These are phyloP conservation scores for Agrypnus murinus DNA, from an alignment of 2,888 invertebrate species.

Conservation along the genomic window DNA sequence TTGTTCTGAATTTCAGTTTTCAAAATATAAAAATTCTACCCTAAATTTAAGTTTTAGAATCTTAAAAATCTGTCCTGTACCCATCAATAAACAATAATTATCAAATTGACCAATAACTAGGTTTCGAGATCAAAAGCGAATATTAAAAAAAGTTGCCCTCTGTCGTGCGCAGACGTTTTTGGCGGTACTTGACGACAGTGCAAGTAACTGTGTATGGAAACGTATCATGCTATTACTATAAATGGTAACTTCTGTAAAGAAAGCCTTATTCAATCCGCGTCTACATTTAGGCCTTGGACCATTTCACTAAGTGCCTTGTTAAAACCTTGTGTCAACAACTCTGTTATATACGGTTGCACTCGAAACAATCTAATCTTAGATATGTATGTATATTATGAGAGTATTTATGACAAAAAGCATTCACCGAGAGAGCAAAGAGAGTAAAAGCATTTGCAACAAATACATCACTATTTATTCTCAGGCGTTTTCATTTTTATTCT, in stretches of 20 bases:
- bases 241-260: conserved; percentile 53
- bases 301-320: conserved; percentile 50
- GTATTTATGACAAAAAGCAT: conserved; percentile 1
- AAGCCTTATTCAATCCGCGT: conserved; percentile 52
- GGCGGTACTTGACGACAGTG: conserved; percentile 44
- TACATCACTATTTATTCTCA: too few relatives aligned
- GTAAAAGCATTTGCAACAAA: too few relatives aligned
- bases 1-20: too few relatives aligned
- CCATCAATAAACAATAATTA: too few relatives aligned
- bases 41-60: too few relatives aligned
- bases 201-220: conserved; percentile 51
- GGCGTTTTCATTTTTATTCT: not conserved
- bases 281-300: conserved; percentile 52
- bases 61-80: too few relatives aligned
- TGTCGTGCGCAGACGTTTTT: conserved; percentile 31
- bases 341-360: conserved; percentile 29
- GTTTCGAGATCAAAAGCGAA: too few relatives aligned
- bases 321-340: conserved; percentile 34
- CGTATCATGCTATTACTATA: conserved; percentile 52
- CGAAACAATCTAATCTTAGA: conserved; percentile 39
- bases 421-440: too few relatives aligned
- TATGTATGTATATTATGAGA: conserved; percentile 5
- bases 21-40: too few relatives aligned
- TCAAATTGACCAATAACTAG: too few relatives aligned
- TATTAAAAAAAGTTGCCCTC: too few relatives aligned